Evolutionary conservation across 2,888 invertebrate species (phyloP).

Genomic region (Hyles lineata): DNA sequence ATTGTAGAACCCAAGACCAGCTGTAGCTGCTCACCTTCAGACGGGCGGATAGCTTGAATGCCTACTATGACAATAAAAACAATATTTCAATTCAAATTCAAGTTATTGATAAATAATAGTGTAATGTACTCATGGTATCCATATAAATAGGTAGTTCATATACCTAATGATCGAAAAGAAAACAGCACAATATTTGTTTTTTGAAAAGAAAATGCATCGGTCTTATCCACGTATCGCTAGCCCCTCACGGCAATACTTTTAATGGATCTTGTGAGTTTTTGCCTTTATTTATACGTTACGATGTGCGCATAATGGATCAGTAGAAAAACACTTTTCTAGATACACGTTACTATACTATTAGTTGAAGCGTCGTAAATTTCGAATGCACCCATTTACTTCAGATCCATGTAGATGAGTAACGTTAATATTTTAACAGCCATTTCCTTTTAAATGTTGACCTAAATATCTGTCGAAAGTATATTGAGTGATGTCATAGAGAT

Average conservation of each 20-base stretch:
- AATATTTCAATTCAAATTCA: too few relatives aligned
- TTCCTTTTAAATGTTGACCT: background rate
- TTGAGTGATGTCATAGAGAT: slow-evolving; percentile 6
- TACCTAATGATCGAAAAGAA: background rate
- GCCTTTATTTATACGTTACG: slow-evolving; percentile 82
- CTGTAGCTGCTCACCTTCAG: too few relatives aligned
- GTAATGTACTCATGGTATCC: too few relatives aligned
- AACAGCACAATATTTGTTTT: too few relatives aligned
- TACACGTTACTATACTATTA: slow-evolving; percentile 42
- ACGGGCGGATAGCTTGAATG: too few relatives aligned
- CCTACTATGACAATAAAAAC: too few relatives aligned
- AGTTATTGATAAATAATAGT: too few relatives aligned
- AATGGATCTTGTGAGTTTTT: slow-evolving; percentile 83
- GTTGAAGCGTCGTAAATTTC: slow-evolving; percentile 19
- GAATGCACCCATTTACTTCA: slow-evolving; percentile 4
- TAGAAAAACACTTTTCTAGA: slow-evolving; percentile 71
- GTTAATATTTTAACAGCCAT: background rate
- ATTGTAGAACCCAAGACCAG: too few relatives aligned
- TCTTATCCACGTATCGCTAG: slow-evolving; percentile 60
- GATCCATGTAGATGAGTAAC: slow-evolving; percentile 1
- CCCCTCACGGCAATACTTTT: slow-evolving; percentile 77
- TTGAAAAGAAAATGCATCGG: slow-evolving; percentile 27
- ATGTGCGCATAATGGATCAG: slow-evolving; percentile 82
- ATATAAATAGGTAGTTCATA: too few relatives aligned
- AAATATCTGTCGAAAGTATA: background rate